These are phyloP conservation scores for Archivesica marissinica DNA, from an alignment of 1,140 invertebrate species.

Conservation along the genomic window DNA sequence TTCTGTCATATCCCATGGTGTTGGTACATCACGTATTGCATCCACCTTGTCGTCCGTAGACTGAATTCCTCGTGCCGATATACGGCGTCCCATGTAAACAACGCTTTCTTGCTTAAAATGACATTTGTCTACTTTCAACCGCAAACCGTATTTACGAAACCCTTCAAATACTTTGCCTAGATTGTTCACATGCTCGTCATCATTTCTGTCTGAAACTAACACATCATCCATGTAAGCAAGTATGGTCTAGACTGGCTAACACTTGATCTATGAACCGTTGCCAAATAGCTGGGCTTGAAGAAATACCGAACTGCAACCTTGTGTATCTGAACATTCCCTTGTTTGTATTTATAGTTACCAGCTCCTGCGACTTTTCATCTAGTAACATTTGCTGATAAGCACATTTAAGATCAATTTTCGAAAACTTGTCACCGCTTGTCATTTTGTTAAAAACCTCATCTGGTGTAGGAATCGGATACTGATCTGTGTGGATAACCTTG, in stretches of 20 bases:
- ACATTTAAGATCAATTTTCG: too few relatives aligned
- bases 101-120: slow-evolving; percentile 71
- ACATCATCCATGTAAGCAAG: slow-evolving; percentile 63
- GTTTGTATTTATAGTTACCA: slow-evolving; percentile 74
- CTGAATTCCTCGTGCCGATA: neutral
- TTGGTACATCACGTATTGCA: neutral
- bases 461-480: slow-evolving; percentile 74
- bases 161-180: slow-evolving; percentile 48
- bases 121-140: slow-evolving; percentile 83
- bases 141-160: slow-evolving; percentile 77
- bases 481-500: slow-evolving; percentile 58
- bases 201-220: slow-evolving; percentile 52
- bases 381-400: too few relatives aligned
- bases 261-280: slow-evolving; percentile 84
- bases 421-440: slow-evolving; percentile 72
- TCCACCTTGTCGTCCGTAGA: neutral
- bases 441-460: slow-evolving; percentile 75
- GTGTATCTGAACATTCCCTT: slow-evolving; percentile 72
- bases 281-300: slow-evolving; percentile 84
- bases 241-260: slow-evolving; percentile 68
- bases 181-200: slow-evolving; percentile 53
- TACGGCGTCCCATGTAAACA: slow-evolving; percentile 74
- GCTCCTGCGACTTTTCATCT: too few relatives aligned
- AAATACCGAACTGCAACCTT: slow-evolving; percentile 82
- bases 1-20: neutral